Base-by-base conservation (phyloP, 1,140 invertebrate genomes). In the Hylyphantes graminicola region DNA sequence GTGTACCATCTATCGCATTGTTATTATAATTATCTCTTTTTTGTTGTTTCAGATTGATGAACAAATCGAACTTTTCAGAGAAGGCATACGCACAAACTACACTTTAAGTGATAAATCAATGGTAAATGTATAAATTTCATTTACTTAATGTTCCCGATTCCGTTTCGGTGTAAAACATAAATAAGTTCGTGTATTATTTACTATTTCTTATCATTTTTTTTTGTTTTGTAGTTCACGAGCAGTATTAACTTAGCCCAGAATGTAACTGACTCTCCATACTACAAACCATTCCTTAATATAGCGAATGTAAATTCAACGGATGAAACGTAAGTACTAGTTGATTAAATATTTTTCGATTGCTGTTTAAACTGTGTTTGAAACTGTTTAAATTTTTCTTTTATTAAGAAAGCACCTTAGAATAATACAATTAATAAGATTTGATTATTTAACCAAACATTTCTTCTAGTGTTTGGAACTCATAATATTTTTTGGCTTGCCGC, bases 81-180 rank as follows among this genome's bases (percentile, higher is more conserved):
- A 84, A 68, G 88, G 87, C 5, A 88, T 89, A n/a, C 61, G 70
- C 0, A 78, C 21, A 2, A 86, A 87, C 51, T 64, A 86, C 11
- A 85, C 87, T 8, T 74, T 87, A 4, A 87, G 88, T 80, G 76
- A 78, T 1, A 79, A 86, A 19, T 88, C 88, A 12, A 87, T 89
- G 87, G 88, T 88, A 68, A 83, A 86, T 67, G 9, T 54, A n/a
- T 17, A 59, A 3, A 59, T 59, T 59, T 59, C 57, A 59, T 59
- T n/a, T 59, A n/a, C n/a, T n/a, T n/a, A n/a, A n/a, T n/a, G n/a
- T n/a, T n/a, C n/a, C n/a, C n/a, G n/a, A n/a, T n/a, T n/a, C n/a
- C 35, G 1, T 35, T 35, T 35, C 5, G 35, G 1, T 35, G 1
- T 35, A 35, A 35, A 35, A 35, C 35, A 35, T 35, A 35, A 35